phyloP scores from a whole-genome alignment of 1,140 invertebrate genomes.

The Nomia melanderi region DNA sequence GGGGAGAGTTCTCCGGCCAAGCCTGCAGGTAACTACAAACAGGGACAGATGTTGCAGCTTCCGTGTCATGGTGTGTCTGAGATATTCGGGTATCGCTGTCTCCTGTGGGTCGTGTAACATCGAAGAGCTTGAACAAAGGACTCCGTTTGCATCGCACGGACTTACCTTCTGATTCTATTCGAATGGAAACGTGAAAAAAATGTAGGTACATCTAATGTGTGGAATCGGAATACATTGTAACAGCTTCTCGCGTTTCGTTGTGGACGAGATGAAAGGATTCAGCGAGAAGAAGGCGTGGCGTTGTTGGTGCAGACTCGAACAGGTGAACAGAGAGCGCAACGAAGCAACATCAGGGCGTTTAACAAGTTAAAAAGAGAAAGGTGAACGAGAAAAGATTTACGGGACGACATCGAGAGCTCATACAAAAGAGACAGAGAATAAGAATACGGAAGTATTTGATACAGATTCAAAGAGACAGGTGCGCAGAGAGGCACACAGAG shows the following conservation, averaged over 20 bases:
- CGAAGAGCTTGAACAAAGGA: constrained; percentile 57
- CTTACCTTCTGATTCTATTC: constrained; percentile 62
- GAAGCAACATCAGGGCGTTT: constrained; percentile 37
- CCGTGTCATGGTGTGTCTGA: too few species aligned
- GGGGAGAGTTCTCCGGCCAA: background rate
- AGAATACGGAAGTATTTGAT: background rate
- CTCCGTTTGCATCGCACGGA: constrained; percentile 69
- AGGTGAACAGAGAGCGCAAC: constrained; percentile 24
- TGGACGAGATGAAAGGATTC: constrained; percentile 16
- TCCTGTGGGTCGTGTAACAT: constrained; percentile 12
- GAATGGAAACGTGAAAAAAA: background rate
- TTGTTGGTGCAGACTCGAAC: constrained; percentile 44
- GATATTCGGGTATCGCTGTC: background rate
- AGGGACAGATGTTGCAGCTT: background rate
- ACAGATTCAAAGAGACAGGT: background rate
- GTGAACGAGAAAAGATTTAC: constrained; percentile 14
- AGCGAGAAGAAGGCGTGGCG: constrained; percentile 28
- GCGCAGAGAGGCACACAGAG: background rate
- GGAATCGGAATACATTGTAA: constrained; percentile 12
- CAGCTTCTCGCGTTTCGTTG: background rate
- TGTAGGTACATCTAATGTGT: background rate
- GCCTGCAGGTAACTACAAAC: constrained; percentile 3
- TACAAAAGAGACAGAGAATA: background rate
- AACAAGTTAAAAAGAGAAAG: constrained; percentile 3
- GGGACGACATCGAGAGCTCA: constrained; percentile 5